Base-by-base conservation (phyloP, 1,140 invertebrate genomes). In the Atta cephalotes region DNA sequence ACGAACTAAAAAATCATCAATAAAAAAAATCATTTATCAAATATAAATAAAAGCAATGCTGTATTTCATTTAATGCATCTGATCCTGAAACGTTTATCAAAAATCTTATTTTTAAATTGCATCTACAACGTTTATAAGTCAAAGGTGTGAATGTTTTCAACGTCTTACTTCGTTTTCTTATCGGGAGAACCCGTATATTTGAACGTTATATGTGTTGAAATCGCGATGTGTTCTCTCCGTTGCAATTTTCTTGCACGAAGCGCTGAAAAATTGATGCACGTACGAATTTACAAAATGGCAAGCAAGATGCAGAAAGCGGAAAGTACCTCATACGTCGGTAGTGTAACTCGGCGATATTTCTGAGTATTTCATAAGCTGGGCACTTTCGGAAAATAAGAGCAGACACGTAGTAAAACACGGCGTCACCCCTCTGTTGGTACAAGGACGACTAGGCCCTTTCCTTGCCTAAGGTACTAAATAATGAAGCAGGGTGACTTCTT, bases 321-420 rank as follows among this genome's bases (percentile, higher is more conserved):
- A 87, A 84, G 68, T 74, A 74, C 56, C 62, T 84, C 68, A 65
- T 82, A 66, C 39, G 49, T 71, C 68, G 85, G 39, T 66, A 72
- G 68, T 70, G 39, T 82, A 82, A 84, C 39, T 56, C 62, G 70
- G 31, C 81, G 71, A 87, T 87, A 87, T 85, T 85, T 87, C 71
- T 70, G 86, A 87, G 82, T 85, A 78, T 85, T 85, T 85, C 74
- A 85, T 85, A 85, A 85, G 82, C 72, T 56, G 71, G 74, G 49
- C 49, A 79, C 82, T 85, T 85, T 85, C 25, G 60, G 51, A 79
- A 85, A 85, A 79, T 79, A 79, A 85, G 82, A 85, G 74, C 60
- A 45, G 82, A 79, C 82, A 79, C 74, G 74, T 79, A 85, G 58
- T 85, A 68, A 85, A 85, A 85, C 60, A 85, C 35, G 60, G 66